Conservation (phyloP, 2,888 invertebrate species). For the Frankliniella fusca region DNA sequence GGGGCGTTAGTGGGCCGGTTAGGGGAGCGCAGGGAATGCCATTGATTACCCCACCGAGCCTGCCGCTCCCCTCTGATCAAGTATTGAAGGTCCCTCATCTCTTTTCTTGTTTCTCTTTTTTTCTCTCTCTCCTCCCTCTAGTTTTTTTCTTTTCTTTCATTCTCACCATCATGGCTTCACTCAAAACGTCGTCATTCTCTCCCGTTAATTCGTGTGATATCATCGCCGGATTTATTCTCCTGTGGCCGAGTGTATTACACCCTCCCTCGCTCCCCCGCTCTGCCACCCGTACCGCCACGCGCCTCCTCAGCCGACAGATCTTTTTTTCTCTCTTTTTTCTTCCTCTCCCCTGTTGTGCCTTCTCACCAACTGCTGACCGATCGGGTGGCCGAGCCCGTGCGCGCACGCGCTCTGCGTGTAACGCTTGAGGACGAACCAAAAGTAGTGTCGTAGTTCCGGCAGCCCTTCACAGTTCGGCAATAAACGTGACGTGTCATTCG, state of each 20-base stretch:
- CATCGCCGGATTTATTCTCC: neutral
- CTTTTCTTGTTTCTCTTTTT: neutral
- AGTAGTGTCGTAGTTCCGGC: too few relatives aligned
- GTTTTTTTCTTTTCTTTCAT: neutral
- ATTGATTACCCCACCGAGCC: neutral
- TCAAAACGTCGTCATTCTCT: neutral
- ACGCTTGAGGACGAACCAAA: too few relatives aligned
- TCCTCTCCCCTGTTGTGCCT: too few relatives aligned
- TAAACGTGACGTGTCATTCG: too few relatives aligned
- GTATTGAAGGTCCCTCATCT: neutral
- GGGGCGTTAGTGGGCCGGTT: neutral
- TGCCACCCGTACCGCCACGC: neutral
- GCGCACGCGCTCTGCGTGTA: too few relatives aligned
- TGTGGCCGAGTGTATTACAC: neutral
- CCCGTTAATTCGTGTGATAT: conserved; percentile 1
- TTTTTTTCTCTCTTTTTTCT: too few relatives aligned
- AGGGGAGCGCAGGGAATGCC: neutral
- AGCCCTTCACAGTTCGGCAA: too few relatives aligned
- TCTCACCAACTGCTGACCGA: too few relatives aligned
- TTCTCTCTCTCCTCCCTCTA: neutral
- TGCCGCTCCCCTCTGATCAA: neutral
- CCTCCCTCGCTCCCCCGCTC: neutral
- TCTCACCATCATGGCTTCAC: neutral
- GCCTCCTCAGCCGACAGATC: neutral
- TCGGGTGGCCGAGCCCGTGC: too few relatives aligned